A percentile compares a stretch with the other conserved stretches of the same genome.
Evolutionary conservation across 2,888 invertebrate genomes (phyloP).

Genomic region (Metopia argyrocephala): DNA sequence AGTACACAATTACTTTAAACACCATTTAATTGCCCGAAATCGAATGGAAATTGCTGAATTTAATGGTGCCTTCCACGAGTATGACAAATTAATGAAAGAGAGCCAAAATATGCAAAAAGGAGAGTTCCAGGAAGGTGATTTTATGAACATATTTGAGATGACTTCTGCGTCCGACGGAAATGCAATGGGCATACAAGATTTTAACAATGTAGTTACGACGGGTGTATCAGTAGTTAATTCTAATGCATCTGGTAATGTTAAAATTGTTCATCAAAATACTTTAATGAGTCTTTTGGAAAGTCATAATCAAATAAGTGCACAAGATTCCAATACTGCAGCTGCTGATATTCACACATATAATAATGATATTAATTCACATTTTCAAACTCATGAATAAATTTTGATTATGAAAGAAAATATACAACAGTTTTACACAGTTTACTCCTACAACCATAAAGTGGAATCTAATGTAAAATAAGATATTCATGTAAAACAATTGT

Average conservation of each 20-base stretch:
- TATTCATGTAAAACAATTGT: too few relatives aligned
- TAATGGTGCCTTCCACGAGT: slow-evolving; percentile 75
- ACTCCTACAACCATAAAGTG: too few relatives aligned
- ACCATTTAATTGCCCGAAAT: slow-evolving; percentile 75
- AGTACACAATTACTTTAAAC: slow-evolving; percentile 77
- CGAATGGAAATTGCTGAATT: slow-evolving; percentile 75
- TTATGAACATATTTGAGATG: slow-evolving; percentile 75
- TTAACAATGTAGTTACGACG: slow-evolving; percentile 15
- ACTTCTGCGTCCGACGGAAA: slow-evolving; percentile 66
- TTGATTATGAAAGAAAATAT: not conserved
- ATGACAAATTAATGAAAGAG: slow-evolving; percentile 77
- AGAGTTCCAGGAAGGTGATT: slow-evolving; percentile 75
- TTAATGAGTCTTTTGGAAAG: slow-evolving; percentile 55
- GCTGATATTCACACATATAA: slow-evolving; percentile 49
- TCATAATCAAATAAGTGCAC: slow-evolving; percentile 56
- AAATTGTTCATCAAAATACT: slow-evolving; percentile 51
- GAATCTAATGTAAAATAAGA: too few relatives aligned
- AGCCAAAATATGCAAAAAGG: slow-evolving; percentile 76
- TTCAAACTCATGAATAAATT: slow-evolving; percentile 50
- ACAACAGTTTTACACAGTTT: too few relatives aligned
- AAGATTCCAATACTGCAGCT: slow-evolving; percentile 35
- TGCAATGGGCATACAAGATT: slow-evolving; percentile 54
- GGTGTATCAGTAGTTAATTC: not conserved
- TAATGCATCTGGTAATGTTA: slow-evolving; percentile 7
- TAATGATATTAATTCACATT: slow-evolving; percentile 48